Base-by-base conservation (phyloP, 1,140 invertebrate genomes). In the Drosophila persimilis region DNA sequence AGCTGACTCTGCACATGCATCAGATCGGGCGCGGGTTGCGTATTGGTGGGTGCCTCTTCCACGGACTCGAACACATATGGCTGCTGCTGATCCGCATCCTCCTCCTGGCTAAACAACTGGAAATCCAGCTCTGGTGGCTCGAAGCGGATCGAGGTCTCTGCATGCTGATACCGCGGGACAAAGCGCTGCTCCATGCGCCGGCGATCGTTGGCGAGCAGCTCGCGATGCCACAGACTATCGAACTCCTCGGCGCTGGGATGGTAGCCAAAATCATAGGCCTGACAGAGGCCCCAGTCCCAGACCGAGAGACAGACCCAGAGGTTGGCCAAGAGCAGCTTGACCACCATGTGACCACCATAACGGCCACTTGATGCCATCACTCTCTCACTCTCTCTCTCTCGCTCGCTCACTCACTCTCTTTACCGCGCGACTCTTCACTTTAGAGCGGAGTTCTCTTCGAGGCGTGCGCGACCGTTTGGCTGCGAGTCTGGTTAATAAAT, bases 231-330 rank as follows among this genome's bases (percentile, higher is more conserved):
- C 3, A 91, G 17, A 31, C 70, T 79, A 56, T 91, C 90, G 53
- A 89, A 90, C 69, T 91, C 90, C 55, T 91, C 90, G 67, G 89
- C 89, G 35, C 90, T 91, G 26, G 90, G 90, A 75, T 91, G 89
- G 52, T 91, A 91, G 58, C 90, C 89, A 43, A 79, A 85, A 26
- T 91, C 83, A 31, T 90, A 85, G 51, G 66, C 79, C 24, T 8
- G 29, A 8, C 29, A 29, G 41, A 15, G 46, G 24, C 24, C 24
- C 24, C 24, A 26, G 4, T 26, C 24, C 24, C 24, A 26, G 24
- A 26, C 24, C 0, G 3, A 26, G 24, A 26, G 24, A 26, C 24
- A 24, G 24, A 26, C 24, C 26, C 15, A 60, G 1, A 72, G 69
- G 22, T 55, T 64, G 22, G 67, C 62, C 20, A 89, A 53, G 15